A percentile compares a stretch with the other conserved stretches of the same genome.
phyloP scores from a whole-genome alignment of 2,888 invertebrate genomes.

The Mesorhabditis spiculigera region DNA sequence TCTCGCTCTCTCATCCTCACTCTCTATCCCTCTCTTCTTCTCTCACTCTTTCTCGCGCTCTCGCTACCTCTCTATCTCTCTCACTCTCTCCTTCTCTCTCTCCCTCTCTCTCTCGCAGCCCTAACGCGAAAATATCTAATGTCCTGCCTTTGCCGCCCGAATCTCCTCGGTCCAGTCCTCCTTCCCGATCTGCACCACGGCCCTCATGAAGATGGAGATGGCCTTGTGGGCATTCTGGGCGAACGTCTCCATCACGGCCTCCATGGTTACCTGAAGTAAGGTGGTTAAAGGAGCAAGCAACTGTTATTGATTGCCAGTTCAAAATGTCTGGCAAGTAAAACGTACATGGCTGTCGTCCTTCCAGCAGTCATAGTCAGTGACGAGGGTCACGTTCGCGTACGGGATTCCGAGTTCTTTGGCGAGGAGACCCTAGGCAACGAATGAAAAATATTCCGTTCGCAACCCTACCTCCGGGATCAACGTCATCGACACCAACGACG shows the following conservation, averaged over 20 bases:
- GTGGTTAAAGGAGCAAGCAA: too few species aligned
- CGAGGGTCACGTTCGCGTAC: conserved; percentile 85
- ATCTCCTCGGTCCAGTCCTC: conserved; percentile 34
- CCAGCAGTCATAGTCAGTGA: conserved; percentile 99
- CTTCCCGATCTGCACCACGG: conserved; percentile 32
- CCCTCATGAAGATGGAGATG: conserved; percentile 31
- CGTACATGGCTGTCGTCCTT: conserved; percentile 63
- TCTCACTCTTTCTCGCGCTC: too few species aligned
- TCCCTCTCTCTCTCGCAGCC: too few species aligned
- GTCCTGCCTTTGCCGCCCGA: conserved; percentile 10
- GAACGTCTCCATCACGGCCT: conserved; percentile 37
- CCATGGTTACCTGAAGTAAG: conserved; percentile 29
- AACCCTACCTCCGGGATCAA: conserved; percentile 82
- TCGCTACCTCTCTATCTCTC: too few species aligned
- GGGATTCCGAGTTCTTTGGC: conserved; percentile 91
- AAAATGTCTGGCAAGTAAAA: neutral
- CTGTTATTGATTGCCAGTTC: neutral
- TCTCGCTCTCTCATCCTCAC: too few species aligned
- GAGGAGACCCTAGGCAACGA: conserved; percentile 70
- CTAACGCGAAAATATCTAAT: neutral
- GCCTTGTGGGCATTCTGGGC: conserved; percentile 37
- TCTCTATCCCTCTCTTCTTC: too few species aligned
- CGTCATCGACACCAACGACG: conserved; percentile 92
- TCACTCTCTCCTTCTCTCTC: too few species aligned
- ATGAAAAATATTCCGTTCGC: neutral